A percentile compares a stretch with the other conserved stretches of the same genome.
Conservation (phyloP, 2,888 invertebrate genomes). For the Sialis fuliginosa region DNA sequence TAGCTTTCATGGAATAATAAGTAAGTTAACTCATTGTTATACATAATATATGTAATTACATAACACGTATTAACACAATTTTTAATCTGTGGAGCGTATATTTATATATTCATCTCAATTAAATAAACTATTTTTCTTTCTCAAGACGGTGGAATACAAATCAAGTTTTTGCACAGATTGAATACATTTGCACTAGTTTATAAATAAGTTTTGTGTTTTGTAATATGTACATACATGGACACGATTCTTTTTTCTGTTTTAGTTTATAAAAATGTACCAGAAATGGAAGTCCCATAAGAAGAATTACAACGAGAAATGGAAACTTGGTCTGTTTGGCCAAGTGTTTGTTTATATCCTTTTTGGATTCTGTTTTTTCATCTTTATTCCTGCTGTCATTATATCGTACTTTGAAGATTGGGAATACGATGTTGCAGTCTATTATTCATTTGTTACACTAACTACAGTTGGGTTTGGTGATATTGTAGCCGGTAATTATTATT, state of each 20-base stretch:
- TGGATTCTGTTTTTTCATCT: constrained; percentile 72
- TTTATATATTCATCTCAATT: no score
- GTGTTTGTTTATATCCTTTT: constrained; percentile 75
- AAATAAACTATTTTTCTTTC: no score
- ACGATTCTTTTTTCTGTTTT: constrained; percentile 8
- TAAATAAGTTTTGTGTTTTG: no score
- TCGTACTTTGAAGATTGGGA: constrained; percentile 74
- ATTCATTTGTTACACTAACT: constrained; percentile 70
- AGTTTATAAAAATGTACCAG: constrained; percentile 64
- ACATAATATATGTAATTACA: no score
- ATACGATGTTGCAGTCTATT: constrained; percentile 70
- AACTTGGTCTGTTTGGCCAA: constrained; percentile 58
- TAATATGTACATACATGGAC: no score
- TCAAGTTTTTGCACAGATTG: no score
- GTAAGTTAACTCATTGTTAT: no score
- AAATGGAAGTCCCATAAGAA: constrained; percentile 57
- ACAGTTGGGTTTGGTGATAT: constrained; percentile 89
- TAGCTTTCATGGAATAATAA: no score
- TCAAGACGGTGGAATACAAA: no score
- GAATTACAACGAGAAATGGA: constrained; percentile 40
- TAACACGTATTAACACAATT: no score
- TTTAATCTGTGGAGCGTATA: no score
- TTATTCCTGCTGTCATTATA: constrained; percentile 71
- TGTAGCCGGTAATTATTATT: constrained; percentile 50
- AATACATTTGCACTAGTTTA: no score